phyloP scores from a whole-genome alignment of 2,888 invertebrate species.

The Autographa gamma region DNA sequence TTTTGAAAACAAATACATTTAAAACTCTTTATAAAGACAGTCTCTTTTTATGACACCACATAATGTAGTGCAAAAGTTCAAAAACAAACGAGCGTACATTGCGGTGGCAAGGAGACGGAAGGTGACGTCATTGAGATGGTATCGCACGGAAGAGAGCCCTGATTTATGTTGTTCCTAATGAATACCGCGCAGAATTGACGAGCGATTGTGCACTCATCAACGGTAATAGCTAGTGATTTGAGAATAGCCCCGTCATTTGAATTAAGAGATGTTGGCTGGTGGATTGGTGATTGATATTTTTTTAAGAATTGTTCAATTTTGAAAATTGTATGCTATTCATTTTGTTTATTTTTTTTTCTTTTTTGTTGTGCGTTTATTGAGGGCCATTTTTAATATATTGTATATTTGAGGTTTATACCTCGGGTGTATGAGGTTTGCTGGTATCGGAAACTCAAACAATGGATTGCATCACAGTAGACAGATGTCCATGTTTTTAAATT shows the following conservation, averaged over 20 bases:
- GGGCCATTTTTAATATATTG: no score
- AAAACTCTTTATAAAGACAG: background rate
- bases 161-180: conserved; percentile 62
- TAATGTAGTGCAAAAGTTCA: conserved; percentile 9
- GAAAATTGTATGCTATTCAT: no score
- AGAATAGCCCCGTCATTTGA: conserved; percentile 35
- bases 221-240: conserved; percentile 25
- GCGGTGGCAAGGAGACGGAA: conserved; percentile 51
- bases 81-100: conserved; percentile 42
- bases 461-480: background rate
- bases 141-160: conserved; percentile 55
- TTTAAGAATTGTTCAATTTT: background rate
- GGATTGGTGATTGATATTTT: background rate
- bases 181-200: conserved; percentile 53
- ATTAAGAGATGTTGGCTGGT: background rate
- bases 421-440: no score
- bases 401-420: no score
- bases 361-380: background rate
- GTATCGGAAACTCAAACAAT: no score
- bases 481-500: background rate
- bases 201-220: conserved; percentile 41
- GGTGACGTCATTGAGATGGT: conserved; percentile 58
- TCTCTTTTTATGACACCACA: background rate
- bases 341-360: no score
- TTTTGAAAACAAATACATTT: background rate